phyloP scores from a whole-genome alignment of 2,888 invertebrate genomes.

The Scaptomyza reducta region DNA sequence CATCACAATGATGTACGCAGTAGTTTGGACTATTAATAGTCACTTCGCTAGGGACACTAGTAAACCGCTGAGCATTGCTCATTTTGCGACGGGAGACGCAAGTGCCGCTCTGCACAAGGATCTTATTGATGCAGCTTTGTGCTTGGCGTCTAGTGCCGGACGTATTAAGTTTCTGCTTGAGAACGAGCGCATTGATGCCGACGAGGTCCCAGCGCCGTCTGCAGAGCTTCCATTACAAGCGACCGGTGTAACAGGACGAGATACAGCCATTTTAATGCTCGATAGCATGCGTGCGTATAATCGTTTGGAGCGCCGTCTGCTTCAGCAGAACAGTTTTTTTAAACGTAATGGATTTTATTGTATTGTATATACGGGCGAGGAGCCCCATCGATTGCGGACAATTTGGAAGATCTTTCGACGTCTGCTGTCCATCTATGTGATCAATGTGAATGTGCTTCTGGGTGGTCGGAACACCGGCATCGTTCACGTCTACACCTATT shows the following conservation, averaged over 20 bases:
- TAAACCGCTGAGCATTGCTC: slow-evolving; percentile 64
- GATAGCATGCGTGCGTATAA: slow-evolving; percentile 71
- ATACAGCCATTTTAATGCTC: slow-evolving; percentile 70
- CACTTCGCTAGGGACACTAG: slow-evolving; percentile 62
- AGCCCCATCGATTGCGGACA: slow-evolving; percentile 51
- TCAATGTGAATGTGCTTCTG: slow-evolving; percentile 77
- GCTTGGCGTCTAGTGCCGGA: slow-evolving; percentile 21
- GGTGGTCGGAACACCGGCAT: slow-evolving; percentile 36
- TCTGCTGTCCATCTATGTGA: slow-evolving; percentile 74
- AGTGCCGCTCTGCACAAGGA: slow-evolving; percentile 68
- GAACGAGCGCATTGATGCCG: slow-evolving; percentile 12
- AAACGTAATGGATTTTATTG: slow-evolving; percentile 76
- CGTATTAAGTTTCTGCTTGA: slow-evolving; percentile 55
- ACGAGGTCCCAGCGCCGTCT: background rate
- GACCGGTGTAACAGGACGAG: slow-evolving; percentile 26
- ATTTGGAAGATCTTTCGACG: slow-evolving; percentile 74
- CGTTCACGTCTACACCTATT: slow-evolving; percentile 77
- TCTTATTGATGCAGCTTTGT: slow-evolving; percentile 60
- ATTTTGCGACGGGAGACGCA: slow-evolving; percentile 59
- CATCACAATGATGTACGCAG: slow-evolving; percentile 74
- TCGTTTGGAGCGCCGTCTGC: slow-evolving; percentile 63
- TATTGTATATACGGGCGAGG: slow-evolving; percentile 75
- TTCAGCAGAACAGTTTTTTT: slow-evolving; percentile 49
- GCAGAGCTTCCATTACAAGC: background rate
- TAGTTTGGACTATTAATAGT: slow-evolving; percentile 78